Base-by-base conservation (phyloP, 2,797 vertebrate genomes). In the Melanotaenia boesemani region DNA sequence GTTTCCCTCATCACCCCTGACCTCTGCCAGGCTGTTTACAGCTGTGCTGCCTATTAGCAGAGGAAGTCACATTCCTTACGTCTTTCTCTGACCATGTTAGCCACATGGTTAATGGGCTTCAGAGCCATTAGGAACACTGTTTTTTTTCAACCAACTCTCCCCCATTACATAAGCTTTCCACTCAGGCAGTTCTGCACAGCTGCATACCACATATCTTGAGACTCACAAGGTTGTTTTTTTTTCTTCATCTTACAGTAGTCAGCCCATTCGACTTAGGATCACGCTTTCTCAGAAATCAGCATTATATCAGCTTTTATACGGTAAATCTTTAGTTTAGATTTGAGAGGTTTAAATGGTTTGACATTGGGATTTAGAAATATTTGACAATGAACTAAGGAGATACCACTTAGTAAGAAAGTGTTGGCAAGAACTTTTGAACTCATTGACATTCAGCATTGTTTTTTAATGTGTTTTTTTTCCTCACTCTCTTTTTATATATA, bases 131-230 rank as follows among this genome's bases (percentile, higher is more conserved):
- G 77, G 77, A 84, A 6, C 74, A 73, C 64, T 68, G 34, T 79
- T 71, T 63, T 67, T 66, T 72, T 57, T 70, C 73, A 32, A 46
- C 56, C 69, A 32, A 65, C 79, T 69, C 48, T 20, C 58, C 65
- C 32, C n/a, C 58, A 59, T 91, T 92, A 89, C 88, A 83, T 90
- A 91, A 91, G 82, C 72, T 28, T 63, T 84, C 83, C 73, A 34
- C 80, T 77, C 52, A 0, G 74, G 76, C 80, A 74, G 81, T 67
- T 82, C 69, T 83, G 83, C 63, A 65, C 39, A 78, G 85, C 83
- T 74, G 59, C 87, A 88, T 83, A 69, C 86, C 90, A 55, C 82
- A 76, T 83, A 73, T 68, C 85, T 71, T 11, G 1, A 76, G 46
- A 74, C 64, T 70, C 77, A 72, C 76, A 58, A 79, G 81, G 63